Conservation (phyloP, 2,113 vertebrate genomes). For the Epinephelus fuscoguttatus region DNA sequence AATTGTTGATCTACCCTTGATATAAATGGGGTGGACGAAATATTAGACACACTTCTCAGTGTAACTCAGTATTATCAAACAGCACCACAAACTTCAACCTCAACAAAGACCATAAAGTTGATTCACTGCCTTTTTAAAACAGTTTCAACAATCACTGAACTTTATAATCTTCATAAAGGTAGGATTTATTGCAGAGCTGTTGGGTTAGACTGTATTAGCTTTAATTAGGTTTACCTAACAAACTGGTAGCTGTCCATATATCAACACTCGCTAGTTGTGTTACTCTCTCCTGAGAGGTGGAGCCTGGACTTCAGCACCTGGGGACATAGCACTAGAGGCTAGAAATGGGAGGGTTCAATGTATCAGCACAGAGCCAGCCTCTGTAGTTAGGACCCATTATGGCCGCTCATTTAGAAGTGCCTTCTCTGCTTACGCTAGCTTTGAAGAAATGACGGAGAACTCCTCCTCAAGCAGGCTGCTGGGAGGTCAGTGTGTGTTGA, state of each 20-base stretch:
- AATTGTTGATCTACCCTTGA: background rate
- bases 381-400: conserved; percentile 7
- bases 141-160: background rate
- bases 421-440: conserved; percentile 21
- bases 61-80: background rate
- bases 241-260: background rate
- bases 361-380: conserved; percentile 19
- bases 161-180: background rate
- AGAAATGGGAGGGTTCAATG: conserved; percentile 32
- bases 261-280: conserved; percentile 7
- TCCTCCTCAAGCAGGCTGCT: conserved; percentile 16
- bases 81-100: background rate
- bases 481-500: conserved; percentile 48
- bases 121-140: background rate
- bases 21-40: background rate
- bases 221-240: background rate
- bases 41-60: background rate
- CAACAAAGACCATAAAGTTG: background rate
- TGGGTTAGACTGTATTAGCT: background rate
- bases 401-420: conserved; percentile 11
- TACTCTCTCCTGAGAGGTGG: conserved; percentile 19
- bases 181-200: background rate
- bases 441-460: conserved; percentile 43
- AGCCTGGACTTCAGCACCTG: conserved; percentile 43
- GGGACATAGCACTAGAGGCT: conserved; percentile 2